Evolutionary conservation across 2,113 vertebrate species (phyloP).

Genomic region (Cnemophilus loriae): DNA sequence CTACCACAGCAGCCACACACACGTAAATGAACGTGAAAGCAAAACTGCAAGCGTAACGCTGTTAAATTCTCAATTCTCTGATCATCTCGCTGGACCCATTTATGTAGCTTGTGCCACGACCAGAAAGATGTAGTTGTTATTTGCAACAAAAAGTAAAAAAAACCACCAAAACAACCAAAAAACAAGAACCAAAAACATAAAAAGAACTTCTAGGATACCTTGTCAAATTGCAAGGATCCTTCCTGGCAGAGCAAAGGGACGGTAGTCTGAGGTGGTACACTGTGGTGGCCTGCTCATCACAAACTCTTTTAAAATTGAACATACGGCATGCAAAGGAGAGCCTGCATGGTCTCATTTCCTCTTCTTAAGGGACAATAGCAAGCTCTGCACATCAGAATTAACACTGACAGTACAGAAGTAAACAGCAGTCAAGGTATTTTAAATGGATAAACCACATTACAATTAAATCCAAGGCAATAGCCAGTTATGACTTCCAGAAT

Average conservation of each 20-base stretch:
- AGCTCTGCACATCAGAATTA: not conserved
- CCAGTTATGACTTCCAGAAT: not conserved
- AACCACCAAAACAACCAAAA: not conserved
- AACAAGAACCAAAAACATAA: not conserved
- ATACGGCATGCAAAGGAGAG: not conserved
- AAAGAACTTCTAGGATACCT: not conserved
- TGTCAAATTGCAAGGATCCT: not conserved
- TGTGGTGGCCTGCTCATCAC: not conserved
- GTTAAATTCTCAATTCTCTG: not conserved
- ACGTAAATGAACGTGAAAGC: not conserved
- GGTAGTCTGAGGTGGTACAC: not conserved
- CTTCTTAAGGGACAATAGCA: not conserved
- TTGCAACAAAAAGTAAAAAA: not conserved
- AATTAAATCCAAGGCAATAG: not conserved
- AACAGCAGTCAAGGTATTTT: not conserved
- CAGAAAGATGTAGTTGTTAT: not conserved
- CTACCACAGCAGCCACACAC: not conserved
- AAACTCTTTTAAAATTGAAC: not conserved
- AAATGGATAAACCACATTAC: not conserved
- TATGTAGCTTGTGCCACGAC: not conserved
- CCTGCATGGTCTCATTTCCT: not conserved
- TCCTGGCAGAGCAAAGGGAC: not conserved
- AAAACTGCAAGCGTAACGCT: not conserved
- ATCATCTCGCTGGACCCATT: not conserved
- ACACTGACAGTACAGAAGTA: not conserved